phyloP scores from a whole-genome alignment of 2,113 vertebrate species.

The Camelus bactrianus region DNA sequence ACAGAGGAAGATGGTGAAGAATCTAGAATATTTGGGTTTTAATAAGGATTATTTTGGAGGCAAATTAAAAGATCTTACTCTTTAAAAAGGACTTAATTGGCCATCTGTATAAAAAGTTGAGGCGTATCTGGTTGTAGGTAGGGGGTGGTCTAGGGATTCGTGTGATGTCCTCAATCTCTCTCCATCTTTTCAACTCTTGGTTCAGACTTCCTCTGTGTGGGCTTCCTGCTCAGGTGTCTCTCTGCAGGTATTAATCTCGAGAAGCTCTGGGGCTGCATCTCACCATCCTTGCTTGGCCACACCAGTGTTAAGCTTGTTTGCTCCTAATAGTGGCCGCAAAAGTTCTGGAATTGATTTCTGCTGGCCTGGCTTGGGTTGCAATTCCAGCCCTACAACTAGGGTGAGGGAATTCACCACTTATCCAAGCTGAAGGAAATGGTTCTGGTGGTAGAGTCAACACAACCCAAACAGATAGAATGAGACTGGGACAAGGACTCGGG shows the following conservation, averaged over 20 bases:
- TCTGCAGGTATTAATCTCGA: not conserved
- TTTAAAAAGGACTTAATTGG: not conserved
- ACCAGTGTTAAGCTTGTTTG: not conserved
- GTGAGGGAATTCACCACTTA: not conserved
- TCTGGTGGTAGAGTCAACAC: not conserved
- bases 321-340: not conserved
- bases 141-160: not conserved
- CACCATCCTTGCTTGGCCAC: not conserved
- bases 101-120: not conserved
- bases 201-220: not conserved
- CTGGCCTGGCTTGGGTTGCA: not conserved
- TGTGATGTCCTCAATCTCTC: not conserved
- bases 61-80: not conserved
- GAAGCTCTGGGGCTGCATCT: not conserved
- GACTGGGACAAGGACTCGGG: not conserved
- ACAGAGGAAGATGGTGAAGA: not conserved
- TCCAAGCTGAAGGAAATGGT: not conserved
- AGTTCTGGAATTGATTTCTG: not conserved
- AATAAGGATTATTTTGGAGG: not conserved
- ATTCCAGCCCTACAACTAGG: not conserved
- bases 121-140: not conserved
- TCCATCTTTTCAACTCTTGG: not conserved
- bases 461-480: not conserved
- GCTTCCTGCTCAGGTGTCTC: not conserved
- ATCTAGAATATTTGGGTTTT: not conserved